These are phyloP conservation scores for Iphiclides podalirius DNA, from an alignment of 2,888 invertebrate genomes.

Conservation along the genomic window DNA sequence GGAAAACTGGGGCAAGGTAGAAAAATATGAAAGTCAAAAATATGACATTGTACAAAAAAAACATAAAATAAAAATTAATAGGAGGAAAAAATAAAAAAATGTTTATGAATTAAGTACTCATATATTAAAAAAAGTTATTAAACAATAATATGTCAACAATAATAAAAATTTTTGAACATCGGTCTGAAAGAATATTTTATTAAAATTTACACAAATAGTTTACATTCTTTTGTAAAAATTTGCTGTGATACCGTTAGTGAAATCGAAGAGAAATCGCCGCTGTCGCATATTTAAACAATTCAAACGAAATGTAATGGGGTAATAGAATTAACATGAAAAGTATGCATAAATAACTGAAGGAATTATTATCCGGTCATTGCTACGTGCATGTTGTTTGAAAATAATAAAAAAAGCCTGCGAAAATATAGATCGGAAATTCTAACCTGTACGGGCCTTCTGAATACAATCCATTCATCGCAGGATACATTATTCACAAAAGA, in stretches of 20 bases:
- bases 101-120: no score
- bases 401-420: slow-evolving; percentile 1
- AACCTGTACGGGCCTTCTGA: slow-evolving; percentile 70
- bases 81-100: no score
- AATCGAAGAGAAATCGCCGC: slow-evolving; percentile 20
- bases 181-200: no score
- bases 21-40: no score
- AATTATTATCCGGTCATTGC: neutral
- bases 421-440: slow-evolving; percentile 35
- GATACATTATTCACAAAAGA: slow-evolving; percentile 55
- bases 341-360: neutral
- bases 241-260: slow-evolving; percentile 20
- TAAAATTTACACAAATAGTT: no score
- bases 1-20: no score
- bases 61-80: no score
- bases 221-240: no score
- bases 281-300: neutral
- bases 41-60: no score
- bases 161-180: no score
- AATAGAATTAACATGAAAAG: slow-evolving; percentile 4
- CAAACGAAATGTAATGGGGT: neutral
- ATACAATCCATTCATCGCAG: slow-evolving; percentile 67
- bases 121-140: no score
- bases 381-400: slow-evolving; percentile 1
- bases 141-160: no score